Evolutionary conservation across 2,888 invertebrate genomes (phyloP), one percentile per base, ranked within the genome.

Genomic region (Lasioglossum figueresi): DNA sequence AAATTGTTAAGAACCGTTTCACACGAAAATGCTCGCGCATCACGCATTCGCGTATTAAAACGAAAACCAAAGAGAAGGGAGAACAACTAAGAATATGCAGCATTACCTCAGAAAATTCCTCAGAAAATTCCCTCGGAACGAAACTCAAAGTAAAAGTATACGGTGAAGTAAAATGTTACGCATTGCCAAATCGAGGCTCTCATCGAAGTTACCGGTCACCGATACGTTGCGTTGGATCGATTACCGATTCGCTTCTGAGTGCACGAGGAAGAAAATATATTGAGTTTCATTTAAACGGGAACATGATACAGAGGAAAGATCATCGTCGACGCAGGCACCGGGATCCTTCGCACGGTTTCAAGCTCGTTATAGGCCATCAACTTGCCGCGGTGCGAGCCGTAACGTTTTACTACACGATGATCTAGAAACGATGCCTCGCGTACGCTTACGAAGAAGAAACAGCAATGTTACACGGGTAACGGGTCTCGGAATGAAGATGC

Each of bases 361-460:
- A 88, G 91, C 91, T 90, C 89, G 89, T 90, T 90, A 89, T 71
- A 79, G 68, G 68, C 80, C 82, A 88, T 89, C 90, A 88, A 80
- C 79, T 80, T 37, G 59, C 59, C 59, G 27, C 27, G 27, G 27
- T 27, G 59, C 59, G 59, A 63, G 59, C 87, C 76, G 77, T 74
- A 83, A 82, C 79, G 85, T 84, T 90, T 88, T 81, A 77, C 88
- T 79, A 43, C 82, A 73, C 40, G 77, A 40, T 75, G 78, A 48
- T 73, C 81, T 56, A 48, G 74, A 68, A 52, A 79, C 70, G 77
- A 89, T 79, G 80, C 73, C 59, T 79, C 84, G 68, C 84, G 68
- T 48, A 68, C 73, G 27, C 78, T 52, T 52, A 10, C 45, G 80
- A 76, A 82, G 71, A 74, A 82, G 74, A 77, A 71, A 31, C 66